phyloP scores from a whole-genome alignment of 2,888 invertebrate species.

The Drosophila meridiana region DNA sequence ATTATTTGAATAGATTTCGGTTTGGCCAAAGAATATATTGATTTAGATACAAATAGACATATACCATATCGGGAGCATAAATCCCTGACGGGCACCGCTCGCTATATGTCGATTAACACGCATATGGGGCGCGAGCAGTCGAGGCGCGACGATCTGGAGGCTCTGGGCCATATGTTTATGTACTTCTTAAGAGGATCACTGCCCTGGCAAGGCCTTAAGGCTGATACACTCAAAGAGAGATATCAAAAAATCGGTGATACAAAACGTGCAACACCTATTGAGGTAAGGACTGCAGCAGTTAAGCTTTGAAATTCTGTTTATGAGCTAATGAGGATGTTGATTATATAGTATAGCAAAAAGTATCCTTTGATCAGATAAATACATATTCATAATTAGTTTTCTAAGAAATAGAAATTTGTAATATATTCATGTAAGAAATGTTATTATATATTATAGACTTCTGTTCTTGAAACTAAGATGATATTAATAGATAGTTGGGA shows the following conservation, averaged over 20 bases:
- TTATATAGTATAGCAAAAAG: no score
- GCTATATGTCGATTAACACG: slow-evolving; percentile 99
- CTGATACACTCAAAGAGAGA: slow-evolving; percentile 99
- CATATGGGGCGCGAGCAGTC: slow-evolving; percentile 99
- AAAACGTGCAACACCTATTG: slow-evolving; percentile 99
- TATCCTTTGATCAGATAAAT: no score
- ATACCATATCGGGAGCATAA: slow-evolving; percentile 99
- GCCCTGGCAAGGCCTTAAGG: slow-evolving; percentile 99
- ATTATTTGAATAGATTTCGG: slow-evolving; percentile 93
- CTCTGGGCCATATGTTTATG: slow-evolving; percentile 99
- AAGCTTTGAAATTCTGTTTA: not conserved
- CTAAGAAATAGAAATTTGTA: not conserved
- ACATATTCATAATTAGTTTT: no score
- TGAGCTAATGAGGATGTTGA: not conserved
- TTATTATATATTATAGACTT: no score
- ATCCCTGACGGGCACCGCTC: slow-evolving; percentile 99
- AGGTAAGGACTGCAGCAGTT: slow-evolving; percentile 86
- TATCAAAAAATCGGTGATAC: slow-evolving; percentile 99
- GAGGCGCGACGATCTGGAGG: slow-evolving; percentile 99
- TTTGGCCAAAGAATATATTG: slow-evolving; percentile 99
- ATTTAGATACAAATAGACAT: slow-evolving; percentile 99
- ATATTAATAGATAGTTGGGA: not conserved
- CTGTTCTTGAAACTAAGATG: not conserved
- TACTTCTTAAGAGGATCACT: slow-evolving; percentile 99
- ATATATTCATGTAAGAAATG: not conserved